Evolutionary conservation across 2,113 vertebrate genomes (phyloP), one percentile per base, ranked within the genome.

Genomic region (Guaruba guarouba): DNA sequence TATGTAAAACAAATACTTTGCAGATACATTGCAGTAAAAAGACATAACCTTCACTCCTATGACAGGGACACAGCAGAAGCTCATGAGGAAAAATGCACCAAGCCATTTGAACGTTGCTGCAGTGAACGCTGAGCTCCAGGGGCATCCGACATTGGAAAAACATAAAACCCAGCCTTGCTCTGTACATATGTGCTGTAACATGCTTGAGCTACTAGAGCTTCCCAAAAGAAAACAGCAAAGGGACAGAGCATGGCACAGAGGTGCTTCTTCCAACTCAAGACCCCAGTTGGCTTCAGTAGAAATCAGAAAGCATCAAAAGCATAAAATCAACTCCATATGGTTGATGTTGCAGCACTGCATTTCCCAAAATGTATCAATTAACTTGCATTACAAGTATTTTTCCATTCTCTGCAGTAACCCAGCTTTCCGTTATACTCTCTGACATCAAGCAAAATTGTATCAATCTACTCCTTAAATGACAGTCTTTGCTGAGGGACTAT

Each of bases 181-280:
- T 37, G 28, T 49, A 28, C 4, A 2, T 2, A n/a, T 0, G 15
- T 5, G 11, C 37, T 80, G 59, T 6, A 35, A 14, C 0, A 8
- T 9, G 19, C 74, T 39, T 55, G 11, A 61, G 33, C 61, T 78
- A 66, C 48, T 29, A 85, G 33, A 68, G 33, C 39, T 68, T 81
- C 52, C 39, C 57, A 39, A 73, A 90, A 14, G 4, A 23, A 31
- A 82, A 64, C 17, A 55, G 35, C 48, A 43, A 68, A 61, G 14
- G 25, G 33, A 24, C 4, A 46, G 54, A 90, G 20, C 27, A 29
- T 1, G 23, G 43, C 48, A 54, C 3, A 10, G 57, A 75, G 16
- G 9, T 49, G 41, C 22, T 52, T 66, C 44, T 70, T 88, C 16
- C 27, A 73, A 44, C 52, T 43, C 43, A 61, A 49, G 29, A 61